phyloP scores from a whole-genome alignment of 2,888 invertebrate genomes.

The Pelosia muscerda region DNA sequence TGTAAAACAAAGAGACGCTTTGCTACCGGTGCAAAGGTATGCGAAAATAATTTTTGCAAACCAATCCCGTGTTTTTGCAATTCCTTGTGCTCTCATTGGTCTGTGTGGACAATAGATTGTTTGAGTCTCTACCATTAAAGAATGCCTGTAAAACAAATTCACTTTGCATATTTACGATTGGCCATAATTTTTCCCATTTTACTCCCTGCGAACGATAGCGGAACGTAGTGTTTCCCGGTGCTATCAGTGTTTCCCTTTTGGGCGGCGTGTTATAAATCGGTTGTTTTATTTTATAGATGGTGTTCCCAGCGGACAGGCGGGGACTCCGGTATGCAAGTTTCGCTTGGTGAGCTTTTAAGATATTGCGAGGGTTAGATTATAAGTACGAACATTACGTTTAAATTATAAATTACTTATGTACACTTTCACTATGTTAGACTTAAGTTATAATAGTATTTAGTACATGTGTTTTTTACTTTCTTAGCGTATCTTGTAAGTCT shows the following conservation, averaged over 20 bases:
- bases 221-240: conserved; percentile 63
- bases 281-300: conserved; percentile 85
- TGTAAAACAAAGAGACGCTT: conserved; percentile 68
- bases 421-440: conserved; percentile 16
- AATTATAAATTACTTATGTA: conserved; percentile 56
- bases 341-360: conserved; percentile 78
- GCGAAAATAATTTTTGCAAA: conserved; percentile 84
- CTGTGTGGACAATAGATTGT: conserved; percentile 74
- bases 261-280: conserved; percentile 82
- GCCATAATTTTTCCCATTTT: conserved; percentile 63
- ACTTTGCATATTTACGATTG: conserved; percentile 66
- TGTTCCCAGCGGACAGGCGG: conserved; percentile 72
- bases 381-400: conserved; percentile 68
- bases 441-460: conserved; percentile 5
- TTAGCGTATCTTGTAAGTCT: conserved; percentile 17
- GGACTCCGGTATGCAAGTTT: conserved; percentile 60
- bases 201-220: conserved; percentile 63
- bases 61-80: conserved; percentile 77
- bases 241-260: conserved; percentile 80
- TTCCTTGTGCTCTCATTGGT: conserved; percentile 71
- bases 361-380: conserved; percentile 71
- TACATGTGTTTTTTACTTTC: background rate
- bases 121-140: conserved; percentile 50
- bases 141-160: conserved; percentile 60
- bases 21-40: conserved; percentile 73